Evolutionary conservation across 1,140 invertebrate species (phyloP).

Genomic region (Pissodes strobi): DNA sequence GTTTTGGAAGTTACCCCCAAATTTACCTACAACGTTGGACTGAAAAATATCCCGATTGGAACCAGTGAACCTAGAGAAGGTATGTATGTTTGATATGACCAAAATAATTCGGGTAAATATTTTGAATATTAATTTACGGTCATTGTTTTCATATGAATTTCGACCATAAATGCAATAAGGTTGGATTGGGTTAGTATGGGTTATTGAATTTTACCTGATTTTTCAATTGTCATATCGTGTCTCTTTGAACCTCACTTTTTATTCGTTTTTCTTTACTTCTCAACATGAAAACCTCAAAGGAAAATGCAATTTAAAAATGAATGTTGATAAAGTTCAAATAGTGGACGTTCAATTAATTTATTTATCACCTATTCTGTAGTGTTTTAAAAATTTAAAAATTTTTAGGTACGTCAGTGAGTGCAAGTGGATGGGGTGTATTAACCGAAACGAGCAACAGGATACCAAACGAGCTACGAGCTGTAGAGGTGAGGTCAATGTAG

Average conservation of each 20-base stretch:
- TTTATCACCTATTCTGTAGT: neutral
- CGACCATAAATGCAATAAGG: too few relatives aligned
- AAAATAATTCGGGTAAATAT: neutral
- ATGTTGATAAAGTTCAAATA: neutral
- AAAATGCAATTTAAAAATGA: neutral
- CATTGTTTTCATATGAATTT: neutral
- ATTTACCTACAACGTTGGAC: neutral
- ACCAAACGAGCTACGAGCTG: neutral
- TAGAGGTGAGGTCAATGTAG: conserved; percentile 7
- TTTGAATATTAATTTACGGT: neutral
- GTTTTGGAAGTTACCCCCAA: conserved; percentile 8
- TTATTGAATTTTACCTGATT: too few relatives aligned
- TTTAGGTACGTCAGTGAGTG: conserved; percentile 1
- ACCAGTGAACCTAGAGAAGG: conserved; percentile 6
- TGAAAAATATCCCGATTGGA: conserved; percentile 7
- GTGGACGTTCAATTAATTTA: neutral
- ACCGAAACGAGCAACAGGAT: neutral
- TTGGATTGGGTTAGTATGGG: too few relatives aligned
- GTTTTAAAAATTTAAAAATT: too few relatives aligned
- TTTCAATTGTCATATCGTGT: too few relatives aligned
- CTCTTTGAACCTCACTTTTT: too few relatives aligned
- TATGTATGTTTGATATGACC: neutral
- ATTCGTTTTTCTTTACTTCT: too few relatives aligned
- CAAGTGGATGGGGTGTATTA: conserved; percentile 13
- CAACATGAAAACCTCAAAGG: too few relatives aligned